Base-by-base conservation (phyloP, 2,113 vertebrate species). In the Chloroceryle aenea region DNA sequence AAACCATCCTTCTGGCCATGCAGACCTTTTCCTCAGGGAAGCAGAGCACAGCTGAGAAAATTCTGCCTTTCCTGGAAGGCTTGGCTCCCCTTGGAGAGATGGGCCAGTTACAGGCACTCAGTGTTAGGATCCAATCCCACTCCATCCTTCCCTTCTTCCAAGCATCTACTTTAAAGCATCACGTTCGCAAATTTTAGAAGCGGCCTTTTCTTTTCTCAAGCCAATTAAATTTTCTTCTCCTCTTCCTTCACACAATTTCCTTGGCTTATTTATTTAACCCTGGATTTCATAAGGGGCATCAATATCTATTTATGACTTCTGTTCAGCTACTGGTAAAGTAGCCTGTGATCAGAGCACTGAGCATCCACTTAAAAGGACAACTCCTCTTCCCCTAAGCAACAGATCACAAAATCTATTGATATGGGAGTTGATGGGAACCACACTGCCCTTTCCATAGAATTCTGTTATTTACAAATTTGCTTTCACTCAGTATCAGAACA, bases 31-130 rank as follows among this genome's bases (percentile, higher is more conserved):
- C 4, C 55, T 56, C 40, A 9, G 23, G 43, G 61, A 38, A 13
- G 11, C 12, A 68, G 19, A 74, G 32, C 32, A 32, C 22, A 32
- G 58, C 29, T 76, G 13, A 53, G 58, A 52, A 25, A 72, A 7
- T 69, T 47, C 59, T 81, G 59, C 68, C 48, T 64, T 83, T 29
- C 42, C 42, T 40, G 34, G 26, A 50, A 47, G 22, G 14, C 62
- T 76, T 7, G 3, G 3, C 0, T 79, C 9, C 36, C 55, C 40
- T 42, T 19, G 9, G 38, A 71, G 25, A 59, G 12, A 55, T 4
- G 16, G 19, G 29, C 14, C 43, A 27, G 5, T 30, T 50, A 53
- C 25, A 55, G 53, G 7, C 18, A 15, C 26, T 21, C 0, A 0
- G 9, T 40, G 4, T 52, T 30, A 25, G 62, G 52, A 79, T 26